Percentiles rank a stretch among this genome's conserved stretches.
Evolutionary conservation across 2,113 vertebrate species (phyloP).

Genomic region (Strix uralensis): DNA sequence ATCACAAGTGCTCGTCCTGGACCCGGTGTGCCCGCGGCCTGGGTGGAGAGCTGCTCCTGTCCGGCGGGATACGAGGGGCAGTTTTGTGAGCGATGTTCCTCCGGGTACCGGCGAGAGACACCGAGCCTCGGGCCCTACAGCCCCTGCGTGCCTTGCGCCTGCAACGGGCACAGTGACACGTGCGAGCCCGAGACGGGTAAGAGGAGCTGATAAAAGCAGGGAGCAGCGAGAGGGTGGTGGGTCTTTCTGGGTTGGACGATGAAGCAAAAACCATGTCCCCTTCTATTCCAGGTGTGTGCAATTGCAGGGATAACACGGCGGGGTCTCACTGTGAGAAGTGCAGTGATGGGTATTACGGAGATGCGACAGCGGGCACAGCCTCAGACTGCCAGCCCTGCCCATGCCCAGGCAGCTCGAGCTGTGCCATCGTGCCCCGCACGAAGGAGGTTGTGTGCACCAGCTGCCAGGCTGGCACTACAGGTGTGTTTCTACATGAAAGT

Average conservation of each 20-base stretch:
- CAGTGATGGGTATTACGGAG: slow-evolving; percentile 89
- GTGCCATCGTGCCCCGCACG: slow-evolving; percentile 86
- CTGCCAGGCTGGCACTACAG: slow-evolving; percentile 91
- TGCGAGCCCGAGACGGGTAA: slow-evolving; percentile 86
- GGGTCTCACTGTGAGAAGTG: slow-evolving; percentile 93
- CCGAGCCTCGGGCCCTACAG: slow-evolving; percentile 84
- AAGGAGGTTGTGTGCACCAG: slow-evolving; percentile 95
- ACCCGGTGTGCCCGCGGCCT: slow-evolving; percentile 77
- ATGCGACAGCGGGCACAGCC: slow-evolving; percentile 79
- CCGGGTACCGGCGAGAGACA: slow-evolving; percentile 83
- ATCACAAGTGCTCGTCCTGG: slow-evolving; percentile 82
- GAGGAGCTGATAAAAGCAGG: not conserved
- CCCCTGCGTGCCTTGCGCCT: slow-evolving; percentile 87
- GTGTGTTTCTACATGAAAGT: slow-evolving; percentile 56
- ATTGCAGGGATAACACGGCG: slow-evolving; percentile 87
- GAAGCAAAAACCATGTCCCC: not conserved
- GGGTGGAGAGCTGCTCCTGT: slow-evolving; percentile 94
- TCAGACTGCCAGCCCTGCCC: slow-evolving; percentile 88
- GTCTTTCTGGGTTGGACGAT: too few species aligned
- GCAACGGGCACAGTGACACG: slow-evolving; percentile 89
- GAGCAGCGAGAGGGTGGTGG: not conserved
- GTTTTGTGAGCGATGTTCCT: slow-evolving; percentile 88
- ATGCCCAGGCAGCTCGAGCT: slow-evolving; percentile 86
- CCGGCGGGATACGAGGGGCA: slow-evolving; percentile 90
- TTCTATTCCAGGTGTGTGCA: slow-evolving; percentile 78